Evolutionary conservation across 2,888 invertebrate genomes (phyloP).

Genomic region (Pheosia gnoma): DNA sequence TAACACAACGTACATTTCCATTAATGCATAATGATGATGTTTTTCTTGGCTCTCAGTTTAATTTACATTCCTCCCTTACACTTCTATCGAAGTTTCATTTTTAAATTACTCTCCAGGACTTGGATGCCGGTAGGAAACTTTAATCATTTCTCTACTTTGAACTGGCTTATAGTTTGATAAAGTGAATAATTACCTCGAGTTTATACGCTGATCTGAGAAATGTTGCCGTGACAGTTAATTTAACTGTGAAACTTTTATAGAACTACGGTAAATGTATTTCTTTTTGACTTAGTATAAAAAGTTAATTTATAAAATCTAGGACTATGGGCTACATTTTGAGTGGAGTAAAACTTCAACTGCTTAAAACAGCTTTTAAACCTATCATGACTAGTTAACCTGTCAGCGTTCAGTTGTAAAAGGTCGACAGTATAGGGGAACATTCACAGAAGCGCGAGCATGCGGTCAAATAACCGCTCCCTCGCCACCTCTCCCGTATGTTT

Average conservation of each 20-base stretch:
- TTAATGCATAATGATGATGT: conserved; percentile 56
- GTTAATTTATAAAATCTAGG: neutral
- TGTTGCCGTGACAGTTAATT: conserved; percentile 1
- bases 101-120: conserved; percentile 40
- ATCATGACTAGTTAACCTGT: too few relatives aligned
- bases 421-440: too few relatives aligned
- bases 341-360: neutral
- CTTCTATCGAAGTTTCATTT: conserved; percentile 42
- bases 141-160: conserved; percentile 32
- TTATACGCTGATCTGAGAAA: neutral
- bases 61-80: conserved; percentile 40
- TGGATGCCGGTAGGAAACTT: conserved; percentile 32
- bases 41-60: conserved; percentile 50
- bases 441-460: too few relatives aligned
- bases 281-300: neutral
- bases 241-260: neutral
- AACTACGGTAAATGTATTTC: neutral
- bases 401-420: too few relatives aligned
- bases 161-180: conserved; percentile 25
- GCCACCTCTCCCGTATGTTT: too few relatives aligned
- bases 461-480: too few relatives aligned
- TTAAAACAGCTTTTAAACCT: too few relatives aligned
- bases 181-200: conserved; percentile 18
- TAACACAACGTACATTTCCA: conserved; percentile 27
- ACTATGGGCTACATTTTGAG: neutral